Conservation (phyloP, 2,888 invertebrate species). For the Polymixis lichenea region DNA sequence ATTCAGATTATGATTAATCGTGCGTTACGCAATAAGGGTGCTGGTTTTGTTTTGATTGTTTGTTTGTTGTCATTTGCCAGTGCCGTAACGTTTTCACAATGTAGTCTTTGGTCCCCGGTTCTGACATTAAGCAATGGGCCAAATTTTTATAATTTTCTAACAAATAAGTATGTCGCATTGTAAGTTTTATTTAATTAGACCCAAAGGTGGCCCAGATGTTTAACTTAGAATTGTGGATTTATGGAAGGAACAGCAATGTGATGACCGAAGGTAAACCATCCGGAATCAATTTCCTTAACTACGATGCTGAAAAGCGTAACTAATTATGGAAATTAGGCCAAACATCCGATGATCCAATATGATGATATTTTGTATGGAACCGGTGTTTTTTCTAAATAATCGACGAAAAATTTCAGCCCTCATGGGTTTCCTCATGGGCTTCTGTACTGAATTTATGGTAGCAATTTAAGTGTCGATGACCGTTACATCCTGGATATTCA, state of each 20-base stretch:
- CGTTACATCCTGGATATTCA: background rate
- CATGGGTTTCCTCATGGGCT: too few relatives aligned
- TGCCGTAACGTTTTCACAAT: too few relatives aligned
- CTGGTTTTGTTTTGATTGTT: too few relatives aligned
- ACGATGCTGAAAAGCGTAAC: background rate
- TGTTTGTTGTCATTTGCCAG: too few relatives aligned
- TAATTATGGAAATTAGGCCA: slow-evolving; percentile 11
- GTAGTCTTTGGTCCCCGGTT: too few relatives aligned
- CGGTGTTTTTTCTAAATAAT: background rate
- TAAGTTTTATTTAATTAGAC: too few relatives aligned
- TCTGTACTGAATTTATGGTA: too few relatives aligned
- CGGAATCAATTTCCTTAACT: slow-evolving; percentile 15
- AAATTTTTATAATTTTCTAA: too few relatives aligned
- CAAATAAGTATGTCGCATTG: too few relatives aligned
- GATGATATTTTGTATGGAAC: background rate
- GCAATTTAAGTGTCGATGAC: background rate
- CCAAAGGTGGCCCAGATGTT: background rate
- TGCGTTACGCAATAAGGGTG: too few relatives aligned
- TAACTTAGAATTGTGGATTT: background rate
- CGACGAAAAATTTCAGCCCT: background rate
- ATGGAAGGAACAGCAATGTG: background rate
- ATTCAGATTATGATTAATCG: too few relatives aligned
- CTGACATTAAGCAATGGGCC: too few relatives aligned
- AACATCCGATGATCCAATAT: slow-evolving; percentile 4
- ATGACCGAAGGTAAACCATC: slow-evolving; percentile 7